These are phyloP conservation scores for Triplophysa bombifrons DNA, from an alignment of 2,797 vertebrate genomes.

Conservation along the genomic window DNA sequence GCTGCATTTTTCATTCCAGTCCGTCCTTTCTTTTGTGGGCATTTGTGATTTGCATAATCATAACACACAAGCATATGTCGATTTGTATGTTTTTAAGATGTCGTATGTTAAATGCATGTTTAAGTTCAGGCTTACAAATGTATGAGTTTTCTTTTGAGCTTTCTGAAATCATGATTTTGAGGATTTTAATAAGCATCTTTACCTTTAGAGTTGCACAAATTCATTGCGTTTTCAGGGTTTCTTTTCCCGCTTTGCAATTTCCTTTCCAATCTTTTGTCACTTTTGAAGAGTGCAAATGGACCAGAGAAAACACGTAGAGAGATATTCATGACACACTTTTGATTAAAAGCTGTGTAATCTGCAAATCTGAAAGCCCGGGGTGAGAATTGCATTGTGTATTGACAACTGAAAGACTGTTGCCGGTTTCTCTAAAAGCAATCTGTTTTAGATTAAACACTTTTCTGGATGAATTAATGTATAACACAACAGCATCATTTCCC, in stretches of 20 bases:
- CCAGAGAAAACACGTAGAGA: conserved; percentile 36
- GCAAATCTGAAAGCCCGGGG: conserved; percentile 54
- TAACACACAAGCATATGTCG: not conserved
- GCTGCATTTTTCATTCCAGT: not conserved
- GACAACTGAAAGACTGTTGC: conserved; percentile 58
- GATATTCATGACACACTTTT: conserved; percentile 57
- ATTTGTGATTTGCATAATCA: not conserved
- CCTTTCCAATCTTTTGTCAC: conserved; percentile 37
- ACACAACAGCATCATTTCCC: conserved; percentile 53
- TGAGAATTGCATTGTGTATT: conserved; percentile 61
- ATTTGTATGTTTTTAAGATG: not conserved
- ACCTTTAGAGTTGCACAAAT: not conserved
- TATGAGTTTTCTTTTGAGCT: not conserved
- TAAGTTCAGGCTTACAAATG: not conserved
- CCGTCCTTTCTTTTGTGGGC: not conserved
- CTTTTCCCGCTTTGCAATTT: conserved; percentile 15
- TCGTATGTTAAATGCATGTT: not conserved
- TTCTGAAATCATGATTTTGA: not conserved
- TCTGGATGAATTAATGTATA: conserved; percentile 61
- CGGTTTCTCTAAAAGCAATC: conserved; percentile 60
- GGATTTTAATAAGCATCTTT: not conserved
- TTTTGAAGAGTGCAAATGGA: conserved; percentile 49
- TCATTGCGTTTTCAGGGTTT: conserved; percentile 13
- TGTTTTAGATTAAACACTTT: conserved; percentile 63
- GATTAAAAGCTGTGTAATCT: conserved; percentile 61